A percentile compares a stretch with the other conserved stretches of the same genome.
Conservation (phyloP, 2,113 vertebrate genomes). For the Myrmophylax atrothorax region DNA sequence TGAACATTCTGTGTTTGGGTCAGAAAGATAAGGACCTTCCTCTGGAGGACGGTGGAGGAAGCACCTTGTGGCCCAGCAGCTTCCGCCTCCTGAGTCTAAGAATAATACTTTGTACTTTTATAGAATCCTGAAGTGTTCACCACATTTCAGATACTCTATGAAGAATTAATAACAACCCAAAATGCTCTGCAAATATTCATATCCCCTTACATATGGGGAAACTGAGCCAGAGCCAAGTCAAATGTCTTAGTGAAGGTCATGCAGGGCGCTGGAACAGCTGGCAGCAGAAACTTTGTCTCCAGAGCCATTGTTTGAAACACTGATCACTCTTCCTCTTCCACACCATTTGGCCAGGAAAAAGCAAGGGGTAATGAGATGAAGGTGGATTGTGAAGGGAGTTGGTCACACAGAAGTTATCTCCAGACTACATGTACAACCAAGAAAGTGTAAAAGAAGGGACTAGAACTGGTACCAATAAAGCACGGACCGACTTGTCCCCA, state of each 20-base stretch:
- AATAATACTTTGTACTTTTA: slow-evolving; percentile 51
- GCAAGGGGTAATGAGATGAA: not conserved
- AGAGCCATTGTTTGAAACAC: not conserved
- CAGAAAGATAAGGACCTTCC: slow-evolving; percentile 13
- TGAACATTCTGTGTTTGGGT: slow-evolving; percentile 12
- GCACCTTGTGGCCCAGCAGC: not conserved
- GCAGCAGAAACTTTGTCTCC: not conserved
- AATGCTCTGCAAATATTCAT: slow-evolving; percentile 45
- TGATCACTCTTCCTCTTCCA: not conserved
- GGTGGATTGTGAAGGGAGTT: not conserved
- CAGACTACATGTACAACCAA: not conserved
- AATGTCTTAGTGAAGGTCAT: slow-evolving; percentile 46
- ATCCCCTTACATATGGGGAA: slow-evolving; percentile 34
- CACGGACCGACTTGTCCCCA: not conserved
- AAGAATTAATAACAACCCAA: slow-evolving; percentile 40
- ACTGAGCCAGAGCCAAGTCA: slow-evolving; percentile 46
- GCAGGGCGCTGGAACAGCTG: not conserved
- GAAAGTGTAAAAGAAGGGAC: not conserved
- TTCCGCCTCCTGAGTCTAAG: slow-evolving; percentile 46
- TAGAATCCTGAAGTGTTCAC: slow-evolving; percentile 37
- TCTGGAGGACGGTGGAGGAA: slow-evolving; percentile 19
- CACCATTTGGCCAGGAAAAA: slow-evolving; percentile 2
- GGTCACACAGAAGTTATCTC: not conserved
- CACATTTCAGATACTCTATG: slow-evolving; percentile 23
- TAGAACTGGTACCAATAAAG: not conserved